Percentiles rank a stretch among this genome's conserved stretches.
Conservation (phyloP, 2,113 vertebrate species). For the sheep (Ovis aries) region DNA sequence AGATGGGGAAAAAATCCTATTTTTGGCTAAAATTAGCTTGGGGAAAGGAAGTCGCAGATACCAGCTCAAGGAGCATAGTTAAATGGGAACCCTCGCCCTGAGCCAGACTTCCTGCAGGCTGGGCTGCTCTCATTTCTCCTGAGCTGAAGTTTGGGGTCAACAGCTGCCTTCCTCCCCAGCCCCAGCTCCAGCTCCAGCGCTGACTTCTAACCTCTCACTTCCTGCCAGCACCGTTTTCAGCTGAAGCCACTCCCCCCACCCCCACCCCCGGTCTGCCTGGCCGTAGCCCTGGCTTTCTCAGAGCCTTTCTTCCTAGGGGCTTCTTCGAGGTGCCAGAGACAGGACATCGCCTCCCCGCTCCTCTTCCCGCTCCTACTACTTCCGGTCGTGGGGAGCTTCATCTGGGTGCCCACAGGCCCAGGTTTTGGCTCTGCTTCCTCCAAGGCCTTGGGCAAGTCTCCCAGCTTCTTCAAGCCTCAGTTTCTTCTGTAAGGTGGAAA, state of each 20-base stretch:
- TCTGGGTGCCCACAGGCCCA: background rate
- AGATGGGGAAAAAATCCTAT: background rate
- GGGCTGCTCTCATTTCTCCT: background rate
- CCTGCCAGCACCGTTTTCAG: background rate
- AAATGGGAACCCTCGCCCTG: background rate
- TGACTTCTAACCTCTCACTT: background rate
- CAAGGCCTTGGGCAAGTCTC: background rate
- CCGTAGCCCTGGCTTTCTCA: background rate
- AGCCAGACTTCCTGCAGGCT: background rate
- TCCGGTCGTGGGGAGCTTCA: background rate
- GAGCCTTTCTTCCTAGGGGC: background rate
- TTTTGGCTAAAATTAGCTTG: conserved; percentile 7
- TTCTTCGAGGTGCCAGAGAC: background rate
- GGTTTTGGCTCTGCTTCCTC: background rate
- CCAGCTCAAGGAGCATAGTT: background rate
- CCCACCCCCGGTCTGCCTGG: background rate
- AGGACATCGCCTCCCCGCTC: background rate
- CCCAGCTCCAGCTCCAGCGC: background rate
- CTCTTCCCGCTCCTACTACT: background rate
- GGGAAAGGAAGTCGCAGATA: background rate
- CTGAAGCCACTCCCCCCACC: background rate
- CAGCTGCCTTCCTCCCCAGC: background rate
- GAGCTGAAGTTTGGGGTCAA: background rate
- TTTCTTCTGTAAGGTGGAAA: background rate
- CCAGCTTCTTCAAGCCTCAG: background rate